phyloP scores from a whole-genome alignment of 2,113 vertebrate genomes.

The Conger conger region DNA sequence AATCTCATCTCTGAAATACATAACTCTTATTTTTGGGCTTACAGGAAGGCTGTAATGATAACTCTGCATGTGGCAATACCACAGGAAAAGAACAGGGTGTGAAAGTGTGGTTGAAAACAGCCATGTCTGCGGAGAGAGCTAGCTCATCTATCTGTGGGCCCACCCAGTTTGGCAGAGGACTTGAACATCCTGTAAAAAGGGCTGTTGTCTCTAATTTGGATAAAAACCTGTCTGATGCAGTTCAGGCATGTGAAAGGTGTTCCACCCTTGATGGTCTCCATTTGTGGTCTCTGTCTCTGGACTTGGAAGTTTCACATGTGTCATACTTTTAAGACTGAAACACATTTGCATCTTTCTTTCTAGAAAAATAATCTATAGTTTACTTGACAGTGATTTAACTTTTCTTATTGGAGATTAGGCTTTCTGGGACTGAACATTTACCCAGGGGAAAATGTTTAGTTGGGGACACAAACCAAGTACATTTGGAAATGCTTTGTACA shows the following conservation, averaged over 20 bases:
- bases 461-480: neutral
- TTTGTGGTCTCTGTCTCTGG: no score
- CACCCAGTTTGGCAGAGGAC: neutral
- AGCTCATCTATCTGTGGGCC: neutral
- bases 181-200: neutral
- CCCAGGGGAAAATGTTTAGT: neutral
- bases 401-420: neutral
- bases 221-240: neutral
- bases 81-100: slow-evolving; percentile 5
- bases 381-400: neutral
- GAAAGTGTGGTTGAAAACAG: neutral
- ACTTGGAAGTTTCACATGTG: neutral
- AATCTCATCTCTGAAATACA: neutral
- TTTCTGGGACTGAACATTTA: neutral
- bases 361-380: neutral
- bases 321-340: neutral
- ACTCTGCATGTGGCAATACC: neutral
- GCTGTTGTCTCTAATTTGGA: slow-evolving; percentile 4
- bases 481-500: neutral
- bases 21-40: neutral
- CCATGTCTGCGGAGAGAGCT: neutral
- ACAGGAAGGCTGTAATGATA: neutral
- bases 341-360: neutral
- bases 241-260: neutral
- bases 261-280: neutral